Base-by-base conservation (phyloP, 2,113 vertebrate genomes). In the Mirza zaza region DNA sequence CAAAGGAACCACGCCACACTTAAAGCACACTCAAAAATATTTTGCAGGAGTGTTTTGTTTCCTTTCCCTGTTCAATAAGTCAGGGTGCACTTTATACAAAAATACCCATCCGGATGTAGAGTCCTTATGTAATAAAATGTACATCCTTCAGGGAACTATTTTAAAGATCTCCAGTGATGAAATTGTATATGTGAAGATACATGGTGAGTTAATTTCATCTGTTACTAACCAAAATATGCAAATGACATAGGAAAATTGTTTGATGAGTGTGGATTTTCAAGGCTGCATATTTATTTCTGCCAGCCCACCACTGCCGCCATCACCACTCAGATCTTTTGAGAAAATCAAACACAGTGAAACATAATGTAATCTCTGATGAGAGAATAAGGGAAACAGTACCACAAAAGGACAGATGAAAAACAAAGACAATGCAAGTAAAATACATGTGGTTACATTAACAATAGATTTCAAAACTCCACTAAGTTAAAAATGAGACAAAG, bases 21-120 rank as follows among this genome's bases (percentile, higher is more conserved):
- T 36, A 70, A 70, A 92, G 52, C 90, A 93, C 97, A 68, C 21
- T 93, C 95, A 96, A 96, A 97, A 98, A 84, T 3, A 18, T 98
- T 96, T 95, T 94, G 81, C 75, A 52, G 87, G 89, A 61, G 21
- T 94, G 63, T 79, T 97, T 73, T 59, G 67, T 89, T 95, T 81
- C 95, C 59, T 92, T 27, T 88, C 75, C 45, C 86, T 97, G 94
- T 27, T 65, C n/a, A 68, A 11, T 39, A 87, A 93, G 77, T 23
- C 63, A 67, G 68, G 9, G 48, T 92, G 80, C 18, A 45, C 61
- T 11, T 95, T 76, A 32, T 20, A 90, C 61, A 52, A 27, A 96
- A 95, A 87, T n/a, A 48, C 17, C 6, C 52, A 13, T 39, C 6
- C 5, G 34, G 75, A 27, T 32, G 23, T 0, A 42, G 5, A 5